These are phyloP conservation scores for Calliscelio sp. DNA, from an alignment of 2,888 invertebrate species.

Conservation along the genomic window DNA sequence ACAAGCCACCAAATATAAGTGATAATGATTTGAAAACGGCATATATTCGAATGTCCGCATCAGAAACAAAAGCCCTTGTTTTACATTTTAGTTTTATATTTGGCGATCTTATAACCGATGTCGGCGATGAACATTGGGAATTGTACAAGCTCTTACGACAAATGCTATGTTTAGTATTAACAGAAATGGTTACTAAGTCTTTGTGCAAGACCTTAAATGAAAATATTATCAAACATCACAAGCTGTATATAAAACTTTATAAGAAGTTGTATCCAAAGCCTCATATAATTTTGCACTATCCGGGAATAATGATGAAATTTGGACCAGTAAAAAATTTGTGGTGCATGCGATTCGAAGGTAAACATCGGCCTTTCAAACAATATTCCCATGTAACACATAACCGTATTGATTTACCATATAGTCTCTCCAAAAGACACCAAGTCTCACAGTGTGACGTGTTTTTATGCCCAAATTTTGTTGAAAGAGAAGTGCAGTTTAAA, in stretches of 20 bases:
- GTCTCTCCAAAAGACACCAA: too few relatives aligned
- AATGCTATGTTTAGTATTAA: neutral
- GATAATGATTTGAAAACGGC: too few relatives aligned
- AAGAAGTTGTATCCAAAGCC: constrained; percentile 42
- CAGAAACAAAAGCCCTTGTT: too few relatives aligned
- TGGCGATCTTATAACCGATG: neutral
- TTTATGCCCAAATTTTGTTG: too few relatives aligned
- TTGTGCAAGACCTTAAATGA: neutral
- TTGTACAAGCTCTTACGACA: neutral
- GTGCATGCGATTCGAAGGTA: constrained; percentile 32
- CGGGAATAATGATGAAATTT: constrained; percentile 28
- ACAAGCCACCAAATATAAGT: too few relatives aligned
- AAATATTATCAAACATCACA: neutral
- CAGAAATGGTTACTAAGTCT: neutral
- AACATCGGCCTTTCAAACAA: constrained; percentile 29
- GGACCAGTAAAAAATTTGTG: constrained; percentile 35
- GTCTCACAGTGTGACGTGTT: too few relatives aligned
- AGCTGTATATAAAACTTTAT: constrained; percentile 12
- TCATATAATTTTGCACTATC: constrained; percentile 32
- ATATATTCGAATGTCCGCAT: too few relatives aligned
- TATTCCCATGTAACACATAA: constrained; percentile 18
- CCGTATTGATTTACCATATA: too few relatives aligned
- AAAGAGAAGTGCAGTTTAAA: too few relatives aligned
- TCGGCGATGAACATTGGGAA: constrained; percentile 1
- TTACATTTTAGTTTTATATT: too few relatives aligned